A percentile compares a stretch with the other conserved stretches of the same genome.
These are phyloP conservation scores for Picathartes gymnocephalus DNA, from an alignment of 2,113 vertebrate species.

Conservation along the genomic window DNA sequence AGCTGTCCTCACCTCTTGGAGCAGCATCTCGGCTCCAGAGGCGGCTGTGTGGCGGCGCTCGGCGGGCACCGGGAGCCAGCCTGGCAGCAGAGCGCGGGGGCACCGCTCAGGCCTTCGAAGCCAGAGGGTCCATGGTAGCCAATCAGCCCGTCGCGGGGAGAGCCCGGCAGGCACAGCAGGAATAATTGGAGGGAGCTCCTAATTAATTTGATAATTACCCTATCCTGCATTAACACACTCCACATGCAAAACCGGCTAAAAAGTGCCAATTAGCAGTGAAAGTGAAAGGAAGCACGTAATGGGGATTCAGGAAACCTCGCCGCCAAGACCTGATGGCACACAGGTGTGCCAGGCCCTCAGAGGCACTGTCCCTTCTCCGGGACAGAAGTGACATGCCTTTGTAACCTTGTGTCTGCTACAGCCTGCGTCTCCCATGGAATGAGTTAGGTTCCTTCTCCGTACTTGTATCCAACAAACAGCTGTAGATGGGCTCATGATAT, in stretches of 20 bases:
- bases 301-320: not conserved
- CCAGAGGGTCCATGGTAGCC: not conserved
- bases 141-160: not conserved
- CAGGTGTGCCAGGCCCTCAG: not conserved
- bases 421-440: accelerated
- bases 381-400: accelerated
- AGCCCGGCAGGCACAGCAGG: constrained; percentile 51
- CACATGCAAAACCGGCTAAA: constrained; percentile 39
- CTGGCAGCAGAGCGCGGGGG: not conserved
- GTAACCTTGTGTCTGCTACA: not conserved
- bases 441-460: not conserved
- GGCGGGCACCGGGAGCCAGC: accelerated
- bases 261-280: constrained; percentile 30
- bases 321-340: not conserved
- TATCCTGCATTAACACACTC: constrained; percentile 37
- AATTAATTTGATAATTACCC: constrained; percentile 65
- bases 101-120: not conserved
- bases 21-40: not conserved
- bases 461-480: not conserved
- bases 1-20: accelerated
- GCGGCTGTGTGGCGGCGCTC: accelerated
- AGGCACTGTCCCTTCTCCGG: not conserved
- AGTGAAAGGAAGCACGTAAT: not conserved
- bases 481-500: not conserved
- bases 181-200: constrained; percentile 63